phyloP scores from a whole-genome alignment of 2,888 invertebrate genomes.

The Lysandra coridon region DNA sequence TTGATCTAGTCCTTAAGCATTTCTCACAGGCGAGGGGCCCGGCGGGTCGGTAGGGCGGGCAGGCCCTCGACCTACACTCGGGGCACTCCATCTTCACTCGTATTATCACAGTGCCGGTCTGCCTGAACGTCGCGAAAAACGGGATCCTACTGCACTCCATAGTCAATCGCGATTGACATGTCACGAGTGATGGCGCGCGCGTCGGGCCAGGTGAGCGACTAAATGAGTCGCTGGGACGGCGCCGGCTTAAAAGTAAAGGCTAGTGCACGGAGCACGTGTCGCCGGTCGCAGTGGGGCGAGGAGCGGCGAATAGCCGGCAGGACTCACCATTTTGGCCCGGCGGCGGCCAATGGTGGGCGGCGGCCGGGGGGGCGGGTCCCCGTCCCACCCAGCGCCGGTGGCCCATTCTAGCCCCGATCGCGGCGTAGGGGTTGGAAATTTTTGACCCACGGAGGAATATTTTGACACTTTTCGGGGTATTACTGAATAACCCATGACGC shows the following conservation, averaged over 20 bases:
- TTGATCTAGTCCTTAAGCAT: slow-evolving; percentile 71
- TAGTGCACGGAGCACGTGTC: slow-evolving; percentile 59
- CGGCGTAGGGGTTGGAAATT: slow-evolving; percentile 56
- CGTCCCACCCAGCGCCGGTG: slow-evolving; percentile 59
- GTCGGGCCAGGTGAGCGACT: slow-evolving; percentile 73
- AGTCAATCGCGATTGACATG: slow-evolving; percentile 63
- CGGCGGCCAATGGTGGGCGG: slow-evolving; percentile 58
- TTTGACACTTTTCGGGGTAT: slow-evolving; percentile 9
- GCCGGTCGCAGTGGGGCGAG: slow-evolving; percentile 56
- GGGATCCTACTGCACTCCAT: slow-evolving; percentile 71
- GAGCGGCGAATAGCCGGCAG: slow-evolving; percentile 59
- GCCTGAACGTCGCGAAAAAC: slow-evolving; percentile 63
- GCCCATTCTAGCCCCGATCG: slow-evolving; percentile 43
- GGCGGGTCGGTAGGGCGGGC: slow-evolving; percentile 41
- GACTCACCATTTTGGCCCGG: slow-evolving; percentile 51
- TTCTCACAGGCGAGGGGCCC: slow-evolving; percentile 64
- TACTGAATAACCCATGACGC: neutral
- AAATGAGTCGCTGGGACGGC: slow-evolving; percentile 70
- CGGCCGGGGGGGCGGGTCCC: slow-evolving; percentile 55
- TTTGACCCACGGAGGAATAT: neutral
- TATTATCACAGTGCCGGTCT: slow-evolving; percentile 67
- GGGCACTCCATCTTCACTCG: slow-evolving; percentile 64
- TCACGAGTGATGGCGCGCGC: slow-evolving; percentile 72
- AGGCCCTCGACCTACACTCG: slow-evolving; percentile 48
- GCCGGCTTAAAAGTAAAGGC: slow-evolving; percentile 67